Percentiles rank a stretch among this genome's conserved stretches.
Evolutionary conservation across 2,888 invertebrate species (phyloP).

Genomic region (Deilephila elpenor): DNA sequence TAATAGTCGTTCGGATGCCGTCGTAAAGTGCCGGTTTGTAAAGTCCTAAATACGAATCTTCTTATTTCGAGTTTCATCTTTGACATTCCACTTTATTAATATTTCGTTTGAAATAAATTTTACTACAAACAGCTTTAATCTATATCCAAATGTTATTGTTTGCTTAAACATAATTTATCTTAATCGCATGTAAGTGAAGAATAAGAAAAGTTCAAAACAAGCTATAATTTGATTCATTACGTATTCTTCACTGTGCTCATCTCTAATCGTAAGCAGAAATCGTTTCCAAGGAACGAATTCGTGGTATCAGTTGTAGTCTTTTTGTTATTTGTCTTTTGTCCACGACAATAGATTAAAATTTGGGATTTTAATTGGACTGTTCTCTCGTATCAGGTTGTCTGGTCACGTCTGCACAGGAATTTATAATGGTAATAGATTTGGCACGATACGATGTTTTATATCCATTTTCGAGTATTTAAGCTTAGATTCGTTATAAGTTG

Average conservation of each 20-base stretch:
- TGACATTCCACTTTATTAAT: no score
- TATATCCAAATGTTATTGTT: no score
- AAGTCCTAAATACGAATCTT: no score
- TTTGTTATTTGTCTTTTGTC: constrained; percentile 22
- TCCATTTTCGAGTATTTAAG: neutral
- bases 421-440: constrained; percentile 8
- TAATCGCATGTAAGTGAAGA: no score
- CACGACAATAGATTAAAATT: constrained; percentile 7
- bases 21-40: no score
- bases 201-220: no score
- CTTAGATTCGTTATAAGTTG: neutral
- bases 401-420: constrained; percentile 2
- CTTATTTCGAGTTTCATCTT: no score
- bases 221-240: neutral
- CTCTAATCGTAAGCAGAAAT: constrained; percentile 12
- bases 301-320: constrained; percentile 21
- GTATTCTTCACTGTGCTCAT: constrained; percentile 15
- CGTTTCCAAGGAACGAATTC: constrained; percentile 22
- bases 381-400: neutral
- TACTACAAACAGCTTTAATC: no score
- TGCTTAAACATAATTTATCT: no score
- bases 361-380: constrained; percentile 21
- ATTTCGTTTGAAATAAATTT: no score
- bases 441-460: neutral
- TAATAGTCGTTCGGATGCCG: no score